These are phyloP conservation scores for Coregonus sp. DNA, from an alignment of 2,797 vertebrate species.

Conservation along the genomic window DNA sequence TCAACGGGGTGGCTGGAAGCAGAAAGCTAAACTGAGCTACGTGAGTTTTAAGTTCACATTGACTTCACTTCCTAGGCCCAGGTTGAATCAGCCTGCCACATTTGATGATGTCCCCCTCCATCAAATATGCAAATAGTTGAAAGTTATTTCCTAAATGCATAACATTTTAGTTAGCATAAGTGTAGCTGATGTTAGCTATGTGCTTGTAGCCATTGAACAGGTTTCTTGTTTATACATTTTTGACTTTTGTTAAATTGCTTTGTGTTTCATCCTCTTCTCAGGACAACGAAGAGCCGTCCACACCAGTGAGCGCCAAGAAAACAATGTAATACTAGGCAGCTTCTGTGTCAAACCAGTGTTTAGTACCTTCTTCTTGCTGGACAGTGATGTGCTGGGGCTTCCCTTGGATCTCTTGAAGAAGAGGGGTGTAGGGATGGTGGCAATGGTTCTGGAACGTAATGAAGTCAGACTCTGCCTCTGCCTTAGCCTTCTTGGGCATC, in stretches of 20 bases:
- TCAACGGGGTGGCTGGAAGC: slow-evolving; percentile 20
- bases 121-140: background rate
- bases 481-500: too few relatives aligned
- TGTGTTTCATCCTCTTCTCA: slow-evolving; percentile 36
- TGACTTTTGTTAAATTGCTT: background rate
- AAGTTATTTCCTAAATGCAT: background rate
- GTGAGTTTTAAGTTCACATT: slow-evolving; percentile 44
- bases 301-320: slow-evolving; percentile 37
- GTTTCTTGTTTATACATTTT: background rate
- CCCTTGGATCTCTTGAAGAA: too few relatives aligned
- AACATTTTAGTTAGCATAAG: background rate
- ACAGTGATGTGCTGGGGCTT: too few relatives aligned
- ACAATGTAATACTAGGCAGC: background rate
- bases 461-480: too few relatives aligned
- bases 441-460: too few relatives aligned
- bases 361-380: too few relatives aligned
- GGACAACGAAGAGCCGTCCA: slow-evolving; percentile 35
- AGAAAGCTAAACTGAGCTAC: slow-evolving; percentile 19
- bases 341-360: too few relatives aligned
- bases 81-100: too few relatives aligned
- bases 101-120: background rate
- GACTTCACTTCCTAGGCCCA: background rate
- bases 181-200: background rate
- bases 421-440: too few relatives aligned
- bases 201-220: background rate